Evolutionary conservation across 2,888 invertebrate species (phyloP), one percentile per base, ranked within the genome.

Genomic region (Andrena chrysosceles): DNA sequence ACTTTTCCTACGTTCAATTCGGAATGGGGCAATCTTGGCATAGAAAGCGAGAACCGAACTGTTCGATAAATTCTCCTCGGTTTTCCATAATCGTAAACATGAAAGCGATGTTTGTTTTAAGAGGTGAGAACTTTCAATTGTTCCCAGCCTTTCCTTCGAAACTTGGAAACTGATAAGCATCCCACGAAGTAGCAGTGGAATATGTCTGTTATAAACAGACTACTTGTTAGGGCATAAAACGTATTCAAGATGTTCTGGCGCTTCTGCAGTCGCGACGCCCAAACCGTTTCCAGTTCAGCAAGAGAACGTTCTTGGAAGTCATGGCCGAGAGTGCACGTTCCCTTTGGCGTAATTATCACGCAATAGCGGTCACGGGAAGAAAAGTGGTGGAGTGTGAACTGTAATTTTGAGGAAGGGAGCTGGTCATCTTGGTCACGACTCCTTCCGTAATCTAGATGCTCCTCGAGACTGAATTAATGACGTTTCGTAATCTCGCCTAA

Each of bases 401-500:
- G 72, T 67, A 72, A 81, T 80, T 81, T 68, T 13, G 60, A 79
- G 60, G 48, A 76, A 42, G 56, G 56, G 16, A 33, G 62, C 77
- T 83, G 80, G 79, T 62, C 84, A 84, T 80, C 76, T 84, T 69
- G 76, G 73, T 84, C 79, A 80, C 67, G 80, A 81, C 77, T 74
- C 56, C 76, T 84, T 76, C 71, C 56, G 70, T 60, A 78, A 87
- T 85, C 87, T 85, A 84, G 88, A 86, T 89, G 78, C 85, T 84
- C 85, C 82, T 77, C 77, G 79, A 84, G 85, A 77, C 81, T 85
- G 87, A 89, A 87, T 89, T 89, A 88, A 90, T 85, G 87, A 83
- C 64, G 89, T 84, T 86, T 88, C 85, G 83, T 86, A 90, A 90
- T 91, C 90, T 89, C 77, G 78, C 83, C 85, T 84, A 85, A 87